A percentile compares a stretch with the other conserved stretches of the same genome.
Conservation (phyloP, 2,113 vertebrate genomes). For the Chaetops frenatus region DNA sequence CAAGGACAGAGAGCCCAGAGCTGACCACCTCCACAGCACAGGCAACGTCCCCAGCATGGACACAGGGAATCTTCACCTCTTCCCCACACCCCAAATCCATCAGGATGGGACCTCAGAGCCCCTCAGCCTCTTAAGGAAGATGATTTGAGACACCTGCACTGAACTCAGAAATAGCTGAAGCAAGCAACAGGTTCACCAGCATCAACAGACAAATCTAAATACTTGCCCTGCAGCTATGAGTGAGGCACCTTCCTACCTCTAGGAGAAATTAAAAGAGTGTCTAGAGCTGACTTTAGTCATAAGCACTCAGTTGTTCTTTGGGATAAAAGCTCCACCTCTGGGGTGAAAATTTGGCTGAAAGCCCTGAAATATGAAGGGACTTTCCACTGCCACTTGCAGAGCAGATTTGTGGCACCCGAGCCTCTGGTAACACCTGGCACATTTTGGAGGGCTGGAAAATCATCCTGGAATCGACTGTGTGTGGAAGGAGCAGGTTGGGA, state of each 20-base stretch:
- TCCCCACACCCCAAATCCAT: neutral
- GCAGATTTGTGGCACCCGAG: fast-evolving
- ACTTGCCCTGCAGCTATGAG: neutral
- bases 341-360: neutral
- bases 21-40: neutral
- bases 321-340: neutral
- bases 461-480: neutral
- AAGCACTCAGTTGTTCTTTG: neutral
- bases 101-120: fast-evolving
- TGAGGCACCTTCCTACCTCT: neutral
- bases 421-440: fast-evolving
- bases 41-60: fast-evolving
- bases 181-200: neutral
- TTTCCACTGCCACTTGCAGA: neutral
- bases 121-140: neutral
- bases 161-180: neutral
- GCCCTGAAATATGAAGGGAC: neutral
- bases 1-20: neutral
- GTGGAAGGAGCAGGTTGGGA: neutral
- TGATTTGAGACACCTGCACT: neutral
- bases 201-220: neutral
- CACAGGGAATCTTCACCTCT: neutral
- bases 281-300: neutral
- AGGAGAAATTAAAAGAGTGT: neutral
- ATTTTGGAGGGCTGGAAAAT: neutral